A percentile compares a stretch with the other conserved stretches of the same genome.
These are phyloP conservation scores for Magallana ariakensis DNA, from an alignment of 1,140 invertebrate species.

Conservation along the genomic window DNA sequence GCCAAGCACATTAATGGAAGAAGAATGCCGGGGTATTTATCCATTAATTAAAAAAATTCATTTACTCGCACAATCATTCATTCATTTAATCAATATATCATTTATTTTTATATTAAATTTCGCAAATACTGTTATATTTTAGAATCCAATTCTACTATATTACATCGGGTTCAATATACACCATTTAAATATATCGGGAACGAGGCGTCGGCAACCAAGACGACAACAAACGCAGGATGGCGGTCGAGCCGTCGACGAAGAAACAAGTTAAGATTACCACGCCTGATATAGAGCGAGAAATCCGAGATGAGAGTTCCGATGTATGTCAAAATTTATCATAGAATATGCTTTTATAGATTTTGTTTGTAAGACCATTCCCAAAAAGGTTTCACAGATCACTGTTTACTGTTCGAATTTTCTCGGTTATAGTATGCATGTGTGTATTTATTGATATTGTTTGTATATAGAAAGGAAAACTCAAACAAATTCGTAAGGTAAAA, in stretches of 20 bases:
- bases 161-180: neutral
- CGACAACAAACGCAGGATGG: conserved; percentile 29
- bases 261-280: conserved; percentile 20
- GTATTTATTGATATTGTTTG: neutral
- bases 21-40: no score
- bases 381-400: neutral
- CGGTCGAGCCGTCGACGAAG: neutral
- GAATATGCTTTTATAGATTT: neutral
- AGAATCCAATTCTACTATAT: neutral
- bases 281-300: conserved; percentile 25
- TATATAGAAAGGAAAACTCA: conserved; percentile 2
- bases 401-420: conserved; percentile 15
- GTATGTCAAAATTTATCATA: conserved; percentile 1
- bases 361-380: neutral
- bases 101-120: no score
- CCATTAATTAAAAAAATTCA: no score
- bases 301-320: conserved; percentile 5
- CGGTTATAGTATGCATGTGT: neutral
- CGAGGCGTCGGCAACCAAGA: conserved; percentile 24
- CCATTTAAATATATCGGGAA: neutral
- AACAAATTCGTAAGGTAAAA: neutral
- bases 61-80: no score
- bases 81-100: no score
- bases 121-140: no score
- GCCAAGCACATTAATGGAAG: no score